Percentiles rank a stretch among this genome's conserved stretches.
phyloP scores from a whole-genome alignment of 1,140 invertebrate genomes.

The Lamellibrachia luymesi region DNA sequence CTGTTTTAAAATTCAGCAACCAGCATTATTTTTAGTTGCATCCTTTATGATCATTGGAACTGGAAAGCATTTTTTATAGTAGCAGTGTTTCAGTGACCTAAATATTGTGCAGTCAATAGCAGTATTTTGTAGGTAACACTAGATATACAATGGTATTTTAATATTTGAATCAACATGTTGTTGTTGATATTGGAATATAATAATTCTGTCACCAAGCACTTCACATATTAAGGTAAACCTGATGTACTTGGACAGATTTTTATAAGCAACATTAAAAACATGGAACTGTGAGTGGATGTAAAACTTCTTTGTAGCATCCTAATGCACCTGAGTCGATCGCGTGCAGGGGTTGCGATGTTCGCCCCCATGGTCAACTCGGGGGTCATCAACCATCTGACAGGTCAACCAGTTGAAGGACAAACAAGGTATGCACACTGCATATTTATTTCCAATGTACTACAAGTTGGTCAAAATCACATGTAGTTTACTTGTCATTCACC shows the following conservation, averaged over 20 bases:
- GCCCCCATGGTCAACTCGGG: slow-evolving; percentile 62
- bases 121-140: no score
- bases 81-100: no score
- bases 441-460: neutral
- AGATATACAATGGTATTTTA: neutral
- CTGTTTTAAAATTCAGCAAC: neutral
- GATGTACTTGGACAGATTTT: neutral
- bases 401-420: slow-evolving; percentile 39
- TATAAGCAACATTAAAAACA: neutral
- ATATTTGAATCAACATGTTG: neutral
- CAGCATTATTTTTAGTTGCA: neutral
- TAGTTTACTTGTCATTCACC: neutral
- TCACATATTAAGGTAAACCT: neutral
- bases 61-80: no score
- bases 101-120: no score
- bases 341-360: slow-evolving; percentile 61
- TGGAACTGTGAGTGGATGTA: neutral
- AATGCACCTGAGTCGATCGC: slow-evolving; percentile 60
- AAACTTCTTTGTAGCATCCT: slow-evolving; percentile 46
- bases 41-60: neutral
- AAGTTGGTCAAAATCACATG: neutral
- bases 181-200: neutral
- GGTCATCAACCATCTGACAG: slow-evolving; percentile 62
- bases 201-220: neutral
- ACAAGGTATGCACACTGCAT: slow-evolving; percentile 21